A percentile compares a stretch with the other conserved stretches of the same genome.
These are phyloP conservation scores for Odiellus spinosus DNA, from an alignment of 2,888 invertebrate species.

Conservation along the genomic window DNA sequence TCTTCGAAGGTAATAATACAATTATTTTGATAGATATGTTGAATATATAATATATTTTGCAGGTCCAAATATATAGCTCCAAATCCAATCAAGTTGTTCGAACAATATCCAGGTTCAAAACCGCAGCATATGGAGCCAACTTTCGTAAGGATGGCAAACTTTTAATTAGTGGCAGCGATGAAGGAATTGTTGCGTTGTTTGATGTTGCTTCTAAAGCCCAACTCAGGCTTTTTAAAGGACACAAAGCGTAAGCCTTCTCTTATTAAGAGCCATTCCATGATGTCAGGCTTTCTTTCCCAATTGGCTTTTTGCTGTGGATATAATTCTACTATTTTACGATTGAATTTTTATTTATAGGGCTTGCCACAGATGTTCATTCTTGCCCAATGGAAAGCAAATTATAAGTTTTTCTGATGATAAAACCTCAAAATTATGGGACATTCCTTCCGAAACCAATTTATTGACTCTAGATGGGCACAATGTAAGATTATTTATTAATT, in stretches of 20 bases:
- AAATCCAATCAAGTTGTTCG: conserved; percentile 65
- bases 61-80: conserved; percentile 61
- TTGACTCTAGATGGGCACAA: background rate
- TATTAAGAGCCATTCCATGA: background rate
- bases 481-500: background rate
- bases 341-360: conserved; percentile 28
- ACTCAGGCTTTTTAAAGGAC: conserved; percentile 69
- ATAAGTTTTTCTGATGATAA: conserved; percentile 85
- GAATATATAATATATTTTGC: conserved; percentile 5
- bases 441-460: conserved; percentile 35
- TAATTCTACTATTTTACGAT: background rate
- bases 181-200: conserved; percentile 69
- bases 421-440: conserved; percentile 73
- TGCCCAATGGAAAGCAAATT: conserved; percentile 57
- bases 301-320: background rate
- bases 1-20: conserved; percentile 61
- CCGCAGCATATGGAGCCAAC: conserved; percentile 58
- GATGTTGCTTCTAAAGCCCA: conserved; percentile 67
- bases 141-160: conserved; percentile 64
- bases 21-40: conserved; percentile 4
- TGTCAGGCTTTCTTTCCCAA: too few species aligned
- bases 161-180: conserved; percentile 79
- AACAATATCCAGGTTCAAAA: conserved; percentile 63
- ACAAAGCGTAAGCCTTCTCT: conserved; percentile 38
- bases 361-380: conserved; percentile 68